Percentiles rank a stretch among this genome's conserved stretches.
These are phyloP conservation scores for Lutraria rhynchaena DNA, from an alignment of 1,140 invertebrate species.

Conservation along the genomic window DNA sequence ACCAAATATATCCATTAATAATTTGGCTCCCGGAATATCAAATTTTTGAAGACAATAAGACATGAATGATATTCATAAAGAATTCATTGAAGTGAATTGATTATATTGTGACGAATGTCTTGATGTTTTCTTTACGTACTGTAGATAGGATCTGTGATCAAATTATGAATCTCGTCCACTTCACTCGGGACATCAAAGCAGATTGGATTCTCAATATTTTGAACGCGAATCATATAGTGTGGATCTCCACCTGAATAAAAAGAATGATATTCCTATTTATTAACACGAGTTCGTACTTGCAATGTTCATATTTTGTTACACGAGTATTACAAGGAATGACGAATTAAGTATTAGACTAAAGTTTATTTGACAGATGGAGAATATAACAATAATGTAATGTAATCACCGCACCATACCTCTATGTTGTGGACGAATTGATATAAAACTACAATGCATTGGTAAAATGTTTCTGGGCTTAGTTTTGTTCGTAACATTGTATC, in stretches of 20 bases:
- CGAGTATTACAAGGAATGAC: neutral
- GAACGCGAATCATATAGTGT: constrained; percentile 23
- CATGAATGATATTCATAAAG: neutral
- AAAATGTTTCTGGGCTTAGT: neutral
- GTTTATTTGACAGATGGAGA: neutral
- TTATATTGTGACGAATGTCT: neutral
- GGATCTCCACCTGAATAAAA: constrained; percentile 29
- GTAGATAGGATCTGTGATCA: constrained; percentile 20
- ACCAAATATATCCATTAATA: neutral
- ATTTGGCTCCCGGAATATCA: neutral
- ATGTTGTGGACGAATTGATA: neutral
- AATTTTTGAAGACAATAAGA: neutral
- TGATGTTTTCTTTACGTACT: neutral
- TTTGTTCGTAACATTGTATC: neutral
- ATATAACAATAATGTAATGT: neutral
- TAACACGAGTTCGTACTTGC: neutral
- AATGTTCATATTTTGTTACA: neutral
- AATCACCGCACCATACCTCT: neutral
- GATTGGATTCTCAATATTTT: constrained; percentile 8
- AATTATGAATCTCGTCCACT: constrained; percentile 17
- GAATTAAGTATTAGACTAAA: neutral
- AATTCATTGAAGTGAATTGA: neutral
- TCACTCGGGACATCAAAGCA: constrained; percentile 17
- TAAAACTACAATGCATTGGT: neutral
- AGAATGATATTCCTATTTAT: constrained; percentile 1